phyloP scores from a whole-genome alignment of 2,888 invertebrate genomes.

The Clistopyga incitator region DNA sequence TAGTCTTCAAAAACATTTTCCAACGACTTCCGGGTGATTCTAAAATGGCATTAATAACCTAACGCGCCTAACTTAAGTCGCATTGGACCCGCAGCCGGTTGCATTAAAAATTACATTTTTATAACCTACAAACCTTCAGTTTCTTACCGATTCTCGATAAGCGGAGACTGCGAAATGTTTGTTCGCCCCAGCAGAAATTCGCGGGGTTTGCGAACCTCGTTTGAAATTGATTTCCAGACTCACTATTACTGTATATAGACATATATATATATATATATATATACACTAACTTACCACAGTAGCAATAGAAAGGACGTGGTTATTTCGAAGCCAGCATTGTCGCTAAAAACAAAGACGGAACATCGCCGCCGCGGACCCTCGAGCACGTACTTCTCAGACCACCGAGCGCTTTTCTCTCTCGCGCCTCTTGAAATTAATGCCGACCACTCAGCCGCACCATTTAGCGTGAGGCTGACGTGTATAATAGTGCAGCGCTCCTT shows the following conservation, averaged over 20 bases:
- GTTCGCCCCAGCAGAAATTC: not conserved
- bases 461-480: constrained; percentile 67
- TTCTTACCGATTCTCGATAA: too few species aligned
- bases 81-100: too few species aligned
- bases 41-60: too few species aligned
- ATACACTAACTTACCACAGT: not conserved
- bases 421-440: constrained; percentile 74
- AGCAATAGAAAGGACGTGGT: constrained; percentile 36
- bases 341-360: constrained; percentile 69
- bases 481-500: constrained; percentile 47
- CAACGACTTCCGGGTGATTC: too few species aligned
- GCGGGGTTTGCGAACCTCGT: not conserved
- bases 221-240: constrained; percentile 5
- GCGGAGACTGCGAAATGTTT: too few species aligned
- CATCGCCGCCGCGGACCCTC: constrained; percentile 71
- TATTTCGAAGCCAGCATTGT: constrained; percentile 69
- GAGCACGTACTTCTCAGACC: constrained; percentile 73
- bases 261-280: not conserved
- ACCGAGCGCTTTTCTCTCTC: constrained; percentile 68
- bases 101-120: too few species aligned
- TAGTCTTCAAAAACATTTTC: too few species aligned
- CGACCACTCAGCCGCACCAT: constrained; percentile 73
- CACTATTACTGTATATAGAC: not conserved
- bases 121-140: too few species aligned
- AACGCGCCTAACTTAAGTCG: too few species aligned